These are phyloP conservation scores for Trichogramma evanescens DNA, from an alignment of 2,888 invertebrate genomes.

Conservation along the genomic window DNA sequence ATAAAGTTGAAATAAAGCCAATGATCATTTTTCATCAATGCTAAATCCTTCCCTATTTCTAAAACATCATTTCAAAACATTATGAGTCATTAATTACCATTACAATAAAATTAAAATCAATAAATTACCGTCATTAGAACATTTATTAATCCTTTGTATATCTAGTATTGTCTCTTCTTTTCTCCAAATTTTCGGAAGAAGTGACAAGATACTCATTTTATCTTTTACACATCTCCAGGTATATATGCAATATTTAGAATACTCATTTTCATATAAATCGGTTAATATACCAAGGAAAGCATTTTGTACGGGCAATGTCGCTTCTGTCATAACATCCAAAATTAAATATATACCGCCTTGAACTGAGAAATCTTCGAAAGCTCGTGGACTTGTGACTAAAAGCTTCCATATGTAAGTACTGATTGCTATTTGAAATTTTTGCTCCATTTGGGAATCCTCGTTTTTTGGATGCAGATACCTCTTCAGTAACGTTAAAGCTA, in stretches of 20 bases:
- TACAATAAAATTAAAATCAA: no score
- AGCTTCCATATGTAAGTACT: conserved; percentile 47
- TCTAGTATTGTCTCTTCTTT: conserved; percentile 43
- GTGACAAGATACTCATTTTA: conserved; percentile 37
- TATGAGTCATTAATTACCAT: no score
- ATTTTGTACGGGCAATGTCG: conserved; percentile 39
- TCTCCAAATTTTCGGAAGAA: conserved; percentile 46
- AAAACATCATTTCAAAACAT: no score
- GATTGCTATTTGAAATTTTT: conserved; percentile 42
- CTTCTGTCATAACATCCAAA: conserved; percentile 44
- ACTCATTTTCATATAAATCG: conserved; percentile 43
- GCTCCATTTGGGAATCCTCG: conserved; percentile 38
- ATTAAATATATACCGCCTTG: conserved; percentile 41
- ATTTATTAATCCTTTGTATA: conserved; percentile 30
- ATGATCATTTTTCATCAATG: conserved; percentile 46
- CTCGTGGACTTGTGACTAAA: conserved; percentile 31
- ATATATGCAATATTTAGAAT: conserved; percentile 44
- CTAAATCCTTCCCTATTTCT: conserved; percentile 28
- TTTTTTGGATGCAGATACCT: conserved; percentile 26
- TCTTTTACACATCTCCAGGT: conserved; percentile 46
- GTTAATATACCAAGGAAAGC: conserved; percentile 44
- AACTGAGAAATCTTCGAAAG: conserved; percentile 39
- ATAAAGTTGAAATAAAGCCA: conserved; percentile 35
- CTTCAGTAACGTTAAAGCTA: conserved; percentile 27
- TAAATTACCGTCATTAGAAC: no score